phyloP scores from a whole-genome alignment of 2,888 invertebrate species.

The Herminia tarsipennalis region DNA sequence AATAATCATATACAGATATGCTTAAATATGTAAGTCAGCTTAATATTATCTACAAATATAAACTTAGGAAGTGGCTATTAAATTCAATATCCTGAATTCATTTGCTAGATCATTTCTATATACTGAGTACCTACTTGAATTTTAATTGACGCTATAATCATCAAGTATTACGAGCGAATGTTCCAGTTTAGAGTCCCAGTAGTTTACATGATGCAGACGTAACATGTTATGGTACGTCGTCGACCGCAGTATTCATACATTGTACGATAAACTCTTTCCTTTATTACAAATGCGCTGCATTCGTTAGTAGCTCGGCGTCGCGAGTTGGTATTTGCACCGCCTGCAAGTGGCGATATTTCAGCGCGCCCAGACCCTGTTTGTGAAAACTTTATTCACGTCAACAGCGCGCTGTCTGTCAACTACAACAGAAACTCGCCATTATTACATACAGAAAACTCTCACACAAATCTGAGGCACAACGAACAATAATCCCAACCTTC shows the following conservation, averaged over 20 bases:
- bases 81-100: not conserved
- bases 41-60: too few relatives aligned
- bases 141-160: conserved; percentile 3
- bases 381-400: conserved; percentile 74
- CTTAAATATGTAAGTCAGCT: too few relatives aligned
- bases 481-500: conserved; percentile 35
- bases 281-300: conserved; percentile 48
- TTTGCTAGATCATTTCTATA: not conserved
- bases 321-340: conserved; percentile 59
- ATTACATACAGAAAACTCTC: conserved; percentile 51
- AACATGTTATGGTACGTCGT: conserved; percentile 22
- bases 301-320: conserved; percentile 53
- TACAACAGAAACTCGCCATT: conserved; percentile 50
- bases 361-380: conserved; percentile 60
- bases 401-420: conserved; percentile 66
- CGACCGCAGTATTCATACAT: conserved; percentile 39
- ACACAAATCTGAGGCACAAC: conserved; percentile 38
- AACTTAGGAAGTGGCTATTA: too few relatives aligned
- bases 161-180: conserved; percentile 1
- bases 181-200: not conserved
- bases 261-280: conserved; percentile 50
- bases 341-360: conserved; percentile 78
- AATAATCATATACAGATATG: too few relatives aligned
- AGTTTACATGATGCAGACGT: conserved; percentile 17
- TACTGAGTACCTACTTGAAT: not conserved